A percentile compares a stretch with the other conserved stretches of the same genome.
These are phyloP conservation scores for Tragelaphus eurycerus DNA, from an alignment of 2,797 vertebrate genomes.

Conservation along the genomic window DNA sequence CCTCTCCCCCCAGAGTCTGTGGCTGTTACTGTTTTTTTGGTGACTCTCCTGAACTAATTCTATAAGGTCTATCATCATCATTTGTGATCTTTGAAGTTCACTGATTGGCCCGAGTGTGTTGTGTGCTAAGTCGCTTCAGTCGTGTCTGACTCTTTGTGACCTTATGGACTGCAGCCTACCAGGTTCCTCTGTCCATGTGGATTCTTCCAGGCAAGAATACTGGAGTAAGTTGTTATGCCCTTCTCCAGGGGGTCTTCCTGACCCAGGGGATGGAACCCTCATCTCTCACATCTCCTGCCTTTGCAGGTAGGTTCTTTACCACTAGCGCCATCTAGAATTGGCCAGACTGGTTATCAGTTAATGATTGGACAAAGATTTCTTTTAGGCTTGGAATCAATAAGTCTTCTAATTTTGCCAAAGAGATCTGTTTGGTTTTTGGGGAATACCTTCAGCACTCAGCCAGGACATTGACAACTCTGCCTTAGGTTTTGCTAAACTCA, in stretches of 20 bases:
- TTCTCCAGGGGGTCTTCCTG: background rate
- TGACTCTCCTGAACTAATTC: background rate
- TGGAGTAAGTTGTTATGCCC: background rate
- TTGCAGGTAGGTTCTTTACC: background rate
- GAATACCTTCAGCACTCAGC: background rate
- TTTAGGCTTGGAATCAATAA: background rate
- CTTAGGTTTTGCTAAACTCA: background rate
- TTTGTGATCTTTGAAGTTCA: background rate
- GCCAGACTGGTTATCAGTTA: background rate
- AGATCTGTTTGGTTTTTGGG: background rate
- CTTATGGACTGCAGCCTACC: background rate
- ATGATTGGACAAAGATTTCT: background rate
- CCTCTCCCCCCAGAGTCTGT: background rate
- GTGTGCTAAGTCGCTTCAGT: background rate
- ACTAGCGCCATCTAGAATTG: background rate
- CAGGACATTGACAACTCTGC: background rate
- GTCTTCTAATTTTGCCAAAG: background rate
- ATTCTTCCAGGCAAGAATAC: background rate
- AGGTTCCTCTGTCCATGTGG: background rate
- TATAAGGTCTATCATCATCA: background rate
- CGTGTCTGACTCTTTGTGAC: background rate
- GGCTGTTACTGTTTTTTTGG: background rate
- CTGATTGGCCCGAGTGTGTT: background rate
- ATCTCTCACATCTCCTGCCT: background rate
- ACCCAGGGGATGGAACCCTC: background rate